Evolutionary conservation across 2,888 invertebrate genomes (phyloP), one percentile per base, ranked within the genome.

Genomic region (Melieria picta): DNA sequence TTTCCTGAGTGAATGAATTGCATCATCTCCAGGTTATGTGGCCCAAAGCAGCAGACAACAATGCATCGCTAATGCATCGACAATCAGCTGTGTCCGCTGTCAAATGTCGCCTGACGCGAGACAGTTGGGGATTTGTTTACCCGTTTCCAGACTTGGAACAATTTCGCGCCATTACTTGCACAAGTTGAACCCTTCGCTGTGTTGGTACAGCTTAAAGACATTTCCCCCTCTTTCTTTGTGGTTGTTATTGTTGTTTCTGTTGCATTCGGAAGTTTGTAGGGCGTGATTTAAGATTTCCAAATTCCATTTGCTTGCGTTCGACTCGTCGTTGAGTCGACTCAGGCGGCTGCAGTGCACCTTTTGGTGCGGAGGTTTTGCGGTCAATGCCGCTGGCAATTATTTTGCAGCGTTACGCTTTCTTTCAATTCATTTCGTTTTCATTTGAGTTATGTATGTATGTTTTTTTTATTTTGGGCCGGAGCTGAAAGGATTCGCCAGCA

Each of bases 311-410:
- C 30, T 16, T 58, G n/a, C 6, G 5, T 52, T n/a, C 13, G 7
- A 52, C 13, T 7, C 9, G 13, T n/a, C 13, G 11, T 52, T 52
- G 1, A 9, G 11, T 6, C 52, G 9, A n/a, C 13, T 52, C 52
- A 50, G 11, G 11, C 13, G 52, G n/a, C 11, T 52, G 52, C 5
- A 5, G 11, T 7, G 50, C 50, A 50, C 50, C 47, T 30, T 68
- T 47, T 69, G 55, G 42, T 30, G 68, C 16, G 62, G 58, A 30
- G 55, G 30, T 55, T 72, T 72, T 69, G 72, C 69, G 72, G 72
- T 73, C 67, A 71, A 55, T 73, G 73, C 73, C 70, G 70, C 50
- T 63, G 73, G 73, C 73, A 58, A 65, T 67, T 67, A 45, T 67
- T 57, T 9, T 57, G 57, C 42, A 57, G 13, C 2, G 30, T 0